Evolutionary conservation across 2,888 invertebrate genomes (phyloP), one percentile per base, ranked within the genome.

Genomic region (Lasioglossum figueresi): DNA sequence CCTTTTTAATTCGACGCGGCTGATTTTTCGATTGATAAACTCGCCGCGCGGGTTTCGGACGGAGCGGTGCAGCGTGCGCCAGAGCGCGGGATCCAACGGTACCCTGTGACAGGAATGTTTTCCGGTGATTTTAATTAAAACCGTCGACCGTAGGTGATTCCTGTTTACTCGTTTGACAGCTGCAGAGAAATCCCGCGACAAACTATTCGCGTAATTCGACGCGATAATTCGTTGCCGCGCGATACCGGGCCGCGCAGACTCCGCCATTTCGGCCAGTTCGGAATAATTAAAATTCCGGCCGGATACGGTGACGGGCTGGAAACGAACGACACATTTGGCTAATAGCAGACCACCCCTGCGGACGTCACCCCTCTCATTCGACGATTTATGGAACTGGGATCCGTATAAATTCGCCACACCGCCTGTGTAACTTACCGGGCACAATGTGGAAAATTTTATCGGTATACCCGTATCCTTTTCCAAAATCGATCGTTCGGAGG

Each of bases 241-340:
- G 45, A 16, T 43, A 59, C 12, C 27, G 48, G 27, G 10, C 12
- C 43, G 40, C 70, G 70, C 70, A 68, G 71, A 8, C 71, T 71
- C 63, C 34, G 40, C 45, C 40, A 19, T 43, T 23, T 31, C 71
- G n/a, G 31, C 52, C 56, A 43, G 79, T 48, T 78, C 31, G 52
- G 37, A 79, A 82, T 80, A 85, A 88, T 88, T 90, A 85, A 90
- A 88, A 89, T 89, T 89, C 85, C 80, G 75, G 27, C 79, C 71
- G 79, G 75, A 40, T 76, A 80, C 48, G 31, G 75, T 70, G 83
- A 63, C 68, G 43, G 31, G 48, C 70, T 48, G 59, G 78, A 80
- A 89, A 88, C 82, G 81, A 85, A 88, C 80, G 83, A 85, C 84
- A 78, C 83, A 83, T 85, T 88, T 76, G 73, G 79, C 77, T 85